phyloP scores from a whole-genome alignment of 2,888 invertebrate genomes.

The Protodeltote pygarga region DNA sequence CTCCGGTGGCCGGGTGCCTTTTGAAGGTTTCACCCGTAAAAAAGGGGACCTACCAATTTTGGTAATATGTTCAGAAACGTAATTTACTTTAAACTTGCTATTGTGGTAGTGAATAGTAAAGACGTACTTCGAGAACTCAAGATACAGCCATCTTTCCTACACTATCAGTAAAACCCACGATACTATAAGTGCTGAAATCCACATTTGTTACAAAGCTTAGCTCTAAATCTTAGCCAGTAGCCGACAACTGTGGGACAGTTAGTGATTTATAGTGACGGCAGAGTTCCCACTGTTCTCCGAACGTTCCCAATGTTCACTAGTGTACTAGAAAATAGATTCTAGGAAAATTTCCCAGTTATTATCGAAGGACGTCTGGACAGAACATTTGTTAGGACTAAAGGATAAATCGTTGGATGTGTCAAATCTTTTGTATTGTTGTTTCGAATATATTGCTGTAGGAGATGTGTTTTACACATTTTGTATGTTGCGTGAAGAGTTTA shows the following conservation, averaged over 20 bases:
- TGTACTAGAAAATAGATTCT: constrained; percentile 39
- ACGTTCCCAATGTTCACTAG: constrained; percentile 27
- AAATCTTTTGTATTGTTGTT: too few relatives aligned
- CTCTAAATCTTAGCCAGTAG: constrained; percentile 45
- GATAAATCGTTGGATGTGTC: constrained; percentile 2
- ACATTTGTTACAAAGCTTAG: constrained; percentile 23
- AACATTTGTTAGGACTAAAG: constrained; percentile 3
- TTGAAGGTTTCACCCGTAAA: too few relatives aligned
- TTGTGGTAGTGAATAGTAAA: too few relatives aligned
- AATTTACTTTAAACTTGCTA: too few relatives aligned
- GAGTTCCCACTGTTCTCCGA: constrained; percentile 26
- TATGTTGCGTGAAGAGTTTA: too few relatives aligned
- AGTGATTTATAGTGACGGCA: constrained; percentile 45
- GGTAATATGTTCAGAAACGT: too few relatives aligned
- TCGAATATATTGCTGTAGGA: too few relatives aligned
- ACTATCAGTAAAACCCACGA: constrained; percentile 2
- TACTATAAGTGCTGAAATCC: constrained; percentile 30
- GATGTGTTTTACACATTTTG: too few relatives aligned
- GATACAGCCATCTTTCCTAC: too few relatives aligned
- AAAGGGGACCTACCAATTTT: too few relatives aligned
- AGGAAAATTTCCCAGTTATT: constrained; percentile 33
- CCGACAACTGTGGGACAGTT: constrained; percentile 32
- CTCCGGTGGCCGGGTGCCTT: too few relatives aligned
- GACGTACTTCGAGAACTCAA: too few relatives aligned
- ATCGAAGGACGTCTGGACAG: constrained; percentile 2